These are phyloP conservation scores for Ostrea denselamellosa DNA, from an alignment of 1,140 invertebrate species.

Conservation along the genomic window DNA sequence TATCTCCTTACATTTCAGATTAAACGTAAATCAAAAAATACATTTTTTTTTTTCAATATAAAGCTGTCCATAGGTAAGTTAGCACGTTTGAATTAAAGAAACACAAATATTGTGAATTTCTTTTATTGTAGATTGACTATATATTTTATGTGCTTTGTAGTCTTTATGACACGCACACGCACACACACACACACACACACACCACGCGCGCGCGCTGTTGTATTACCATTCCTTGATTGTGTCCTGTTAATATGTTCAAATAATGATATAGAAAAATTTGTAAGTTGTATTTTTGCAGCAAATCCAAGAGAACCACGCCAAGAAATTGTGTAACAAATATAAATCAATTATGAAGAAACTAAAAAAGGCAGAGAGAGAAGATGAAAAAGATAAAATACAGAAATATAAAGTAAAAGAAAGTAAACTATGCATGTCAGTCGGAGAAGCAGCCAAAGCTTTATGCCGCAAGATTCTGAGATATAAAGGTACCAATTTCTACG, in stretches of 20 bases:
- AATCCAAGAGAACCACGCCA: conserved; percentile 8
- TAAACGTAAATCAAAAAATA: not conserved
- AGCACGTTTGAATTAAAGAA: no score
- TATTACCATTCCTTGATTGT: no score
- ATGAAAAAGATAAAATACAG: not conserved
- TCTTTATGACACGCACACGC: no score
- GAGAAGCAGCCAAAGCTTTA: not conserved
- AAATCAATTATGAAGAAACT: not conserved
- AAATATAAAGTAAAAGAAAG: not conserved
- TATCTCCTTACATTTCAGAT: no score
- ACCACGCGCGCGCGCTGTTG: no score
- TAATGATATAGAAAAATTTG: not conserved
- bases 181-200: no score
- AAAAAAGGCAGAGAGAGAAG: not conserved
- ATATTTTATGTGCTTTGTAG: not conserved
- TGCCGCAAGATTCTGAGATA: not conserved
- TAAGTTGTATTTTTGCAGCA: not conserved
- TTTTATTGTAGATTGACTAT: not conserved
- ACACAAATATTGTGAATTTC: not conserved
- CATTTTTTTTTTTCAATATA: not conserved
- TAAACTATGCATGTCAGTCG: not conserved
- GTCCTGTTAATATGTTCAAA: not conserved
- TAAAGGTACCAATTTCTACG: not conserved
- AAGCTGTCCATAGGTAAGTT: no score
- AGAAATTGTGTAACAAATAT: not conserved